Evolutionary conservation across 1,140 invertebrate species (phyloP).

Genomic region (Drosophila neocordata): DNA sequence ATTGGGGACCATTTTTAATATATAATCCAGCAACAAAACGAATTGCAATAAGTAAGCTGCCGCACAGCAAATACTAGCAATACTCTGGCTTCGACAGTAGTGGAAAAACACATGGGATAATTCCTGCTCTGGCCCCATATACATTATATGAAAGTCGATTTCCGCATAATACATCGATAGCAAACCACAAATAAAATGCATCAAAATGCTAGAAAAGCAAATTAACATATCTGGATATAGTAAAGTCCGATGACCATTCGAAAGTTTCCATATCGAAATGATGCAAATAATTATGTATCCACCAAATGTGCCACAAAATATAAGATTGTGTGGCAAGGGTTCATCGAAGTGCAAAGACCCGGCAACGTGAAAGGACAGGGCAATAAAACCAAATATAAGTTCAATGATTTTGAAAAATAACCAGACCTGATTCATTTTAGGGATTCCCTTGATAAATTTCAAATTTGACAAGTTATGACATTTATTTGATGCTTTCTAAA

Average conservation of each 20-base stretch:
- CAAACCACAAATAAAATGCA: conserved; percentile 27
- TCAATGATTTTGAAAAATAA: conserved; percentile 17
- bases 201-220: neutral
- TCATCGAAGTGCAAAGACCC: conserved; percentile 14
- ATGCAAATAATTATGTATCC: conserved; percentile 18
- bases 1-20: conserved; percentile 16
- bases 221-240: conserved; percentile 10
- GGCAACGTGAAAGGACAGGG: neutral
- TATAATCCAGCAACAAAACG: conserved; percentile 23
- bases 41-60: conserved; percentile 9
- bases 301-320: conserved; percentile 34
- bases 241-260: conserved; percentile 7
- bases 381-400: neutral
- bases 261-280: neutral
- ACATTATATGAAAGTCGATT: conserved; percentile 35
- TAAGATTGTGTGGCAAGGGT: conserved; percentile 23
- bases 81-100: conserved; percentile 22
- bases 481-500: too few species aligned
- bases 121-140: conserved; percentile 27
- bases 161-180: conserved; percentile 29
- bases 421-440: conserved; percentile 46
- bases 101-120: conserved; percentile 17
- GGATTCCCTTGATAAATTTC: neutral
- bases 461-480: neutral
- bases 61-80: conserved; percentile 5